Percentiles rank a stretch among this genome's conserved stretches.
Evolutionary conservation across 2,888 invertebrate genomes (phyloP).

Genomic region (Acrobeloides nanus): DNA sequence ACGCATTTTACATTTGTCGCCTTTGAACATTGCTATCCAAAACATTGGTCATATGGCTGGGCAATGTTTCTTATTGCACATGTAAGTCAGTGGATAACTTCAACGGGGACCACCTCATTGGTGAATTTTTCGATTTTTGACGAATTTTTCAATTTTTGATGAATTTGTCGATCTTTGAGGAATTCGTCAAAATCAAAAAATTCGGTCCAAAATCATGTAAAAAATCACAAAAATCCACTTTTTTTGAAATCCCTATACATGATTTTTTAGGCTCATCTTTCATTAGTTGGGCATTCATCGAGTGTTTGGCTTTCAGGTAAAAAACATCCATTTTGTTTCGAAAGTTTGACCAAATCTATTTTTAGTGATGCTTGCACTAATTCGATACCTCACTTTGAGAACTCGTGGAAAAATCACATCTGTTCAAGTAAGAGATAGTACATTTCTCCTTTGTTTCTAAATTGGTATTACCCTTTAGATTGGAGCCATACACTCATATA

Average conservation of each 20-base stretch:
- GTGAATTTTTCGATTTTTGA: no score
- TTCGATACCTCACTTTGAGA: conserved; percentile 47
- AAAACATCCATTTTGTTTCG: neutral
- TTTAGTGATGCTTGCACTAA: conserved; percentile 47
- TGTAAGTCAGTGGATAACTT: no score
- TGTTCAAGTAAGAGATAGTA: conserved; percentile 28
- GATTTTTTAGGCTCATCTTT: conserved; percentile 50
- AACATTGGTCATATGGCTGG: conserved; percentile 49
- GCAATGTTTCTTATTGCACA: conserved; percentile 48
- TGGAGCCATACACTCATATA: conserved; percentile 43
- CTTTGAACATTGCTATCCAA: conserved; percentile 30
- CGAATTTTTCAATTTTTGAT: no score
- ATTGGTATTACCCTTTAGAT: conserved; percentile 25
- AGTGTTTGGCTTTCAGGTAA: conserved; percentile 50
- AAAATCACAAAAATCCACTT: no score
- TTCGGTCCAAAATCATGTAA: no score
- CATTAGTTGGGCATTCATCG: conserved; percentile 46
- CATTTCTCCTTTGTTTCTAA: conserved; percentile 1
- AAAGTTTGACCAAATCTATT: conserved; percentile 7
- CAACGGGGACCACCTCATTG: no score
- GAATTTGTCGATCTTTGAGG: no score
- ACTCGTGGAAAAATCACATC: conserved; percentile 43
- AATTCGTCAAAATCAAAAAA: no score
- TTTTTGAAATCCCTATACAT: conserved; percentile 42
- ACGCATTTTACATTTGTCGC: conserved; percentile 52